phyloP scores from a whole-genome alignment of 2,113 vertebrate species.

The Catharus bicknelli region DNA sequence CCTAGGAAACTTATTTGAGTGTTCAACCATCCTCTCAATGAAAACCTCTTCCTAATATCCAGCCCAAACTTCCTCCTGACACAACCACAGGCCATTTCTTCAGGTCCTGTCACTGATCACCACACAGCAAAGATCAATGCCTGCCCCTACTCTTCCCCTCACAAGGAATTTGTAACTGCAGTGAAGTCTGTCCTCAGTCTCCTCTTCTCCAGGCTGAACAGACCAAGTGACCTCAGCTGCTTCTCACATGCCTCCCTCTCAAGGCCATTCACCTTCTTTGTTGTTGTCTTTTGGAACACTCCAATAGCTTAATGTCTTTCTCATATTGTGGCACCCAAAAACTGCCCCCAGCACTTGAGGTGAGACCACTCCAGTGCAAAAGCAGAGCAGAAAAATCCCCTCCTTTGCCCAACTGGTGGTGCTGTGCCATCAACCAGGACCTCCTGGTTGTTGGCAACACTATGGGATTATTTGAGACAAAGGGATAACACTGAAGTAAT shows the following conservation, averaged over 20 bases:
- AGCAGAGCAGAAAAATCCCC: background rate
- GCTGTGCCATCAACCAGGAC: background rate
- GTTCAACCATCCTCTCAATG: accelerated
- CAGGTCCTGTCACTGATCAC: accelerated
- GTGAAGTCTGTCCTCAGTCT: accelerated
- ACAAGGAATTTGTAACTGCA: accelerated
- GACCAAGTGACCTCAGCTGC: background rate
- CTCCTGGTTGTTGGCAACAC: background rate
- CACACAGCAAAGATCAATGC: no score
- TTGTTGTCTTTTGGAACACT: no score
- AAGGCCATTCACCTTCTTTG: accelerated
- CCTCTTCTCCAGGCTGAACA: background rate
- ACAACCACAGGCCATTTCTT: background rate
- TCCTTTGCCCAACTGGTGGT: accelerated
- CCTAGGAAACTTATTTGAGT: no score
- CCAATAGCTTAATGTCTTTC: background rate
- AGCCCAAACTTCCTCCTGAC: background rate
- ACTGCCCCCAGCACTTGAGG: accelerated
- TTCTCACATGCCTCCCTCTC: accelerated
- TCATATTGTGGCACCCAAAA: background rate
- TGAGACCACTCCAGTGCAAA: background rate
- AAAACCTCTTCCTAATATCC: background rate
- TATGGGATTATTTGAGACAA: background rate
- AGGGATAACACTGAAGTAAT: background rate
- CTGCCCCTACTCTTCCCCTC: no score